A percentile compares a stretch with the other conserved stretches of the same genome.
phyloP scores from a whole-genome alignment of 1,140 invertebrate genomes.

The Psix sp. region DNA sequence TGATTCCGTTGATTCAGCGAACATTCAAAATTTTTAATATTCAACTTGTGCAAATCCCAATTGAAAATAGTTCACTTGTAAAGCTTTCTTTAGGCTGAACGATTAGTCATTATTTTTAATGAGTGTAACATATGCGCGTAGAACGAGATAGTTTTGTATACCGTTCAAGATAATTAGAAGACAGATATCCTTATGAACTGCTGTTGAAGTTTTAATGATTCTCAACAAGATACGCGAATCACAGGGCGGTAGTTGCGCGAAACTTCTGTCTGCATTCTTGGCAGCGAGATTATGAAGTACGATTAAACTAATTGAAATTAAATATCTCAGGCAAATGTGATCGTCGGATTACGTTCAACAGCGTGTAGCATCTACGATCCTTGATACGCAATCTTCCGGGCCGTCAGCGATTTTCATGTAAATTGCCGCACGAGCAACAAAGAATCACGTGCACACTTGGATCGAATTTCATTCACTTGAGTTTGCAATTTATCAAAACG shows the following conservation, averaged over 20 bases:
- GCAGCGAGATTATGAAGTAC: conserved; percentile 44
- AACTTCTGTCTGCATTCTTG: conserved; percentile 36
- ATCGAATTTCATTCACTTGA: conserved; percentile 28
- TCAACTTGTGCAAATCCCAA: neutral
- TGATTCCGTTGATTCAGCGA: too few relatives aligned
- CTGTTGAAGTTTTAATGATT: conserved; percentile 55
- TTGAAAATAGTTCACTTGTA: conserved; percentile 2
- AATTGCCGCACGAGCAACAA: conserved; percentile 31
- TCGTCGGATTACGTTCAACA: conserved; percentile 45
- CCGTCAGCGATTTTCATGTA: conserved; percentile 25
- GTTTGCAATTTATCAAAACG: conserved; percentile 41
- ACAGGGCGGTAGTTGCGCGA: conserved; percentile 28
- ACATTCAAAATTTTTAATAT: too few relatives aligned
- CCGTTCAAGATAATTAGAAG: conserved; percentile 49
- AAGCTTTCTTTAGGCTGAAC: neutral
- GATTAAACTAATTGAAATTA: conserved; percentile 59
- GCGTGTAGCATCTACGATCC: conserved; percentile 19
- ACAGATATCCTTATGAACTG: conserved; percentile 56
- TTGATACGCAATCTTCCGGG: conserved; percentile 30
- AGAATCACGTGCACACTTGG: conserved; percentile 11
- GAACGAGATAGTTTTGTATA: conserved; percentile 31
- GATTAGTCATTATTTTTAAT: conserved; percentile 36
- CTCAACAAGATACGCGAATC: conserved; percentile 40
- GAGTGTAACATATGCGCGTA: conserved; percentile 16
- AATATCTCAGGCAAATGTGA: conserved; percentile 46